Evolutionary conservation across 2,888 invertebrate genomes (phyloP).

Genomic region (Nephrocerus scutellatus): DNA sequence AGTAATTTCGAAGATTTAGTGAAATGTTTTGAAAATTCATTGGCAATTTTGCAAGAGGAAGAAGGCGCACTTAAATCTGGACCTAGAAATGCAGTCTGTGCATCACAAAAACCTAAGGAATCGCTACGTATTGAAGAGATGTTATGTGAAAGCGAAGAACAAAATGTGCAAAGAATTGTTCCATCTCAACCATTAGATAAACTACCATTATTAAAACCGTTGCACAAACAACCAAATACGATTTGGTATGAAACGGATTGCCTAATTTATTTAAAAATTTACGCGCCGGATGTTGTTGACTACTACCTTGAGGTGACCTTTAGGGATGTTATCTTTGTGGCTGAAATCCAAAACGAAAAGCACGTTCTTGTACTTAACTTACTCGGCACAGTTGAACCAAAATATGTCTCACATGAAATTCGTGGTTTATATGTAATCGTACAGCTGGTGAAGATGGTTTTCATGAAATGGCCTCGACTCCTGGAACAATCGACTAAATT

Average conservation of each 20-base stretch:
- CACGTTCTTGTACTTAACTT: slow-evolving; percentile 26
- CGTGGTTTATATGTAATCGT: slow-evolving; percentile 33
- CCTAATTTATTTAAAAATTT: slow-evolving; percentile 29
- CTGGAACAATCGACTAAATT: slow-evolving; percentile 24
- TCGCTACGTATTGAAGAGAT: no score
- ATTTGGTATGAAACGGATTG: slow-evolving; percentile 34
- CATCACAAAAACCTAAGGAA: background rate
- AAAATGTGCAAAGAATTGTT: slow-evolving; percentile 13
- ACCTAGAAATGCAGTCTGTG: background rate
- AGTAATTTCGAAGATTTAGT: slow-evolving; percentile 20
- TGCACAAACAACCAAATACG: slow-evolving; percentile 28
- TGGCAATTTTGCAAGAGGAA: slow-evolving; percentile 8
- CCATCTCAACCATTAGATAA: slow-evolving; percentile 1
- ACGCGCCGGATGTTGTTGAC: slow-evolving; percentile 30
- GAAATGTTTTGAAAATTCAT: slow-evolving; percentile 15
- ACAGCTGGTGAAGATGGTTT: slow-evolving; percentile 29
- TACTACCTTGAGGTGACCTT: slow-evolving; percentile 29
- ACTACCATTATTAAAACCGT: slow-evolving; percentile 22
- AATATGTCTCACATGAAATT: slow-evolving; percentile 30
- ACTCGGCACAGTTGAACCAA: slow-evolving; percentile 26
- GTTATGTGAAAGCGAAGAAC: no score
- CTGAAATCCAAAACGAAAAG: slow-evolving; percentile 22
- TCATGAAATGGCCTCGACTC: slow-evolving; percentile 29
- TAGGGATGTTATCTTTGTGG: slow-evolving; percentile 21
- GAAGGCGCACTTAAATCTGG: background rate